These are phyloP conservation scores for Melieria crassipennis DNA, from an alignment of 2,888 invertebrate genomes.

Conservation along the genomic window DNA sequence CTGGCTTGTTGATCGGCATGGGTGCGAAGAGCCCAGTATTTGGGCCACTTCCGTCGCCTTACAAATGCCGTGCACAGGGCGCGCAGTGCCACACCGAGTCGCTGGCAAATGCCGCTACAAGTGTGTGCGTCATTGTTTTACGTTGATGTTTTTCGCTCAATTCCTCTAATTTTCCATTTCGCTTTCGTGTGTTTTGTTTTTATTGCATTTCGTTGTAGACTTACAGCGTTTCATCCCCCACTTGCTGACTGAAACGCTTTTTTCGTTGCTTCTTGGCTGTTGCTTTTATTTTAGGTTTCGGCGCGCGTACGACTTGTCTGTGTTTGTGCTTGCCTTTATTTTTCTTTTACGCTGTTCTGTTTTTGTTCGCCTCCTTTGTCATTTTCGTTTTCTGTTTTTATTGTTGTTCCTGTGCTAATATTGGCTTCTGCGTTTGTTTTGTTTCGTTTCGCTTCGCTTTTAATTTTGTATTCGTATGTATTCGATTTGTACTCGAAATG, in stretches of 20 bases:
- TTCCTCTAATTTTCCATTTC: slow-evolving; percentile 36
- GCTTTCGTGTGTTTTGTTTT: slow-evolving; percentile 26
- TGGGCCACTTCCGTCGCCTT: slow-evolving; percentile 25
- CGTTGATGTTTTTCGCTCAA: slow-evolving; percentile 17
- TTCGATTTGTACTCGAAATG: neutral
- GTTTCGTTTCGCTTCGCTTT: slow-evolving; percentile 23
- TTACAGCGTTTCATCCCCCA: no score
- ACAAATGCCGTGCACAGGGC: no score
- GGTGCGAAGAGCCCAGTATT: neutral
- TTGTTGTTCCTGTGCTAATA: neutral
- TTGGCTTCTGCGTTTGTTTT: slow-evolving; percentile 22
- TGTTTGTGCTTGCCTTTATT: slow-evolving; percentile 21
- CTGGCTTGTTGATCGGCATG: no score
- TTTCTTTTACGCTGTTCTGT: slow-evolving; percentile 34
- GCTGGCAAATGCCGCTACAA: slow-evolving; percentile 49
- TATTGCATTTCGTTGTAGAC: slow-evolving; percentile 1
- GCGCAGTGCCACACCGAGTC: neutral
- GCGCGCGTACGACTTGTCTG: slow-evolving; percentile 29
- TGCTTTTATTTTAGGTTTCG: slow-evolving; percentile 6
- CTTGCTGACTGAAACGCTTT: no score
- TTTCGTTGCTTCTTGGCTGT: no score
- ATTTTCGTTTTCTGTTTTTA: slow-evolving; percentile 9
- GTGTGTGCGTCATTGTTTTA: slow-evolving; percentile 60
- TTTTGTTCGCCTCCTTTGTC: slow-evolving; percentile 22
- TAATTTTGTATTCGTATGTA: slow-evolving; percentile 5